These are phyloP conservation scores for Ommatoiulus sabulosus DNA, from an alignment of 2,888 invertebrate species.

Conservation along the genomic window DNA sequence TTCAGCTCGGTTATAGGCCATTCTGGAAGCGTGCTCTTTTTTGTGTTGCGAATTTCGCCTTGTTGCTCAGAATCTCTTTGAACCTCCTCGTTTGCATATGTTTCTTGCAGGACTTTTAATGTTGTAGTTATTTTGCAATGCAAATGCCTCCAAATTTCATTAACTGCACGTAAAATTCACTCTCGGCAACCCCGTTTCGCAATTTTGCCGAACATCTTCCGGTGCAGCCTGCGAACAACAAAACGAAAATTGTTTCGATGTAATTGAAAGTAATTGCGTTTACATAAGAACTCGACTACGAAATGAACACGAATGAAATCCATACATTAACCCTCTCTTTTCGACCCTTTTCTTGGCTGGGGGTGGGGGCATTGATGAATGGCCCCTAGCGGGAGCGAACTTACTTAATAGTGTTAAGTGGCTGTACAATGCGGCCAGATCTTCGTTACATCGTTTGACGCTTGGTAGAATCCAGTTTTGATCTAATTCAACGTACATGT, in stretches of 20 bases:
- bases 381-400: not conserved
- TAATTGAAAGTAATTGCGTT: conserved; percentile 43
- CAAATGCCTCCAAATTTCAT: conserved; percentile 42
- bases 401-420: not conserved
- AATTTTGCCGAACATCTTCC: conserved; percentile 8
- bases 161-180: conserved; percentile 20
- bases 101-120: conserved; percentile 25
- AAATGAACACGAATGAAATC: conserved; percentile 6
- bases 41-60: not conserved
- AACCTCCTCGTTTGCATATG: conserved; percentile 31
- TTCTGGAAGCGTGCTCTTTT: not conserved
- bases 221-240: not conserved
- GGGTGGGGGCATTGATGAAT: conserved; percentile 1
- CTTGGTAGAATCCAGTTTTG: not conserved
- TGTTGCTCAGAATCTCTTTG: conserved; percentile 37
- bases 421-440: not conserved
- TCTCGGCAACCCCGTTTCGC: conserved; percentile 18
- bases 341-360: not conserved
- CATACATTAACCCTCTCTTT: not conserved
- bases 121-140: not conserved
- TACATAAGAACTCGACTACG: conserved; percentile 29
- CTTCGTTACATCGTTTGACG: not conserved
- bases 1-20: conserved; percentile 14
- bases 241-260: conserved; percentile 28
- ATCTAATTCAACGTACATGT: not conserved